Conservation (phyloP, 2,888 invertebrate species). For the Siphonodentalium dalli region DNA sequence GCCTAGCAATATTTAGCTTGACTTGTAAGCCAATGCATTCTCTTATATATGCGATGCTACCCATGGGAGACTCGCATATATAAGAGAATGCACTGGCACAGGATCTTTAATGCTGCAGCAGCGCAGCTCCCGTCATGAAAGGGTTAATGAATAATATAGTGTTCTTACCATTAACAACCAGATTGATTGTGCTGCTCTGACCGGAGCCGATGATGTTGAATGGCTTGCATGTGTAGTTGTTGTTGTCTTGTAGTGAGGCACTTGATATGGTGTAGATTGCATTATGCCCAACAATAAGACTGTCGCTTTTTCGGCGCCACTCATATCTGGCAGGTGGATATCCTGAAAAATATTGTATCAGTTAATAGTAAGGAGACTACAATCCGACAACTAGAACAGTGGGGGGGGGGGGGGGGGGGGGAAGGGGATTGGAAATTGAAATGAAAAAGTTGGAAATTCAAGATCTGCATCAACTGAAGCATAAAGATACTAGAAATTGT, state of each 20-base stretch:
- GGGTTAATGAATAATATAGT: not conserved
- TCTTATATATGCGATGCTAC: too few relatives aligned
- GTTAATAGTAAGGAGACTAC: not conserved
- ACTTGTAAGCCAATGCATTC: too few relatives aligned
- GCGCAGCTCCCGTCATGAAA: too few relatives aligned
- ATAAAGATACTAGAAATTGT: too few relatives aligned
- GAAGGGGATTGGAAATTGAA: too few relatives aligned
- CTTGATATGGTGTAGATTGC: constrained; percentile 26
- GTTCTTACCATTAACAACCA: constrained; percentile 48
- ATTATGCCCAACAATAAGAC: constrained; percentile 25
- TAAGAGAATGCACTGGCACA: too few relatives aligned
- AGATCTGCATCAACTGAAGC: too few relatives aligned
- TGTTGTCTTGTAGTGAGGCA: constrained; percentile 40
- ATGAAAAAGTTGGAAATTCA: too few relatives aligned
- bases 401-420: too few relatives aligned
- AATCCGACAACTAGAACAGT: not conserved
- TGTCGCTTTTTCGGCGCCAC: constrained; percentile 44
- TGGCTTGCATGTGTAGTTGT: constrained; percentile 49
- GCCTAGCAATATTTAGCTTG: too few relatives aligned
- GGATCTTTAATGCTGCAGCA: too few relatives aligned
- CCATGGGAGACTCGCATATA: too few relatives aligned
- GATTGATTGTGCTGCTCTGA: constrained; percentile 28
- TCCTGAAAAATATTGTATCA: constrained; percentile 17
- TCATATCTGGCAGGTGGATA: constrained; percentile 41
- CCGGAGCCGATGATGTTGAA: constrained; percentile 44